Conservation (phyloP, 2,888 invertebrate species). For the Vandiemenella viatica region DNA sequence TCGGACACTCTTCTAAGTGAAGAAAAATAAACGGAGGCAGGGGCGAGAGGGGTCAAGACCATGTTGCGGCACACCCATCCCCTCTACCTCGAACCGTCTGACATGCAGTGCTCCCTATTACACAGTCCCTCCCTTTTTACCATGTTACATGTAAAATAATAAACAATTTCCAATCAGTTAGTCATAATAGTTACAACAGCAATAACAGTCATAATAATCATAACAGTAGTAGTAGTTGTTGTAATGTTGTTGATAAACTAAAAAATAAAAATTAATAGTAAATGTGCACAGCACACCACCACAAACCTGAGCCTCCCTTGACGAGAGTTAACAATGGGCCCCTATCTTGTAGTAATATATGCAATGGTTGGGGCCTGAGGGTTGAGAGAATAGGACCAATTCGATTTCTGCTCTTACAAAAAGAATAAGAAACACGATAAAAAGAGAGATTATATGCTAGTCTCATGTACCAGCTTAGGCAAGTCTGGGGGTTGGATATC, state of each 20-base stretch:
- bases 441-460: slow-evolving; percentile 41
- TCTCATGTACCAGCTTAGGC: slow-evolving; percentile 53
- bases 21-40: slow-evolving; percentile 15
- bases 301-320: slow-evolving; percentile 17
- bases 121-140: slow-evolving; percentile 4
- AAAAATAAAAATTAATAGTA: slow-evolving; percentile 1
- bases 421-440: slow-evolving; percentile 7
- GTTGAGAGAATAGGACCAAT: no score
- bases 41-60: slow-evolving; percentile 11
- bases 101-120: slow-evolving; percentile 17
- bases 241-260: no score
- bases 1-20: slow-evolving; percentile 19
- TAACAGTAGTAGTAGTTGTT: no score
- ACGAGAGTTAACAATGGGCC: no score
- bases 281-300: slow-evolving; percentile 15
- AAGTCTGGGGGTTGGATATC: slow-evolving; percentile 30
- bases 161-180: neutral
- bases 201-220: neutral
- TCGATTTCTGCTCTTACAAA: no score
- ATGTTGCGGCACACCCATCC: slow-evolving; percentile 16
- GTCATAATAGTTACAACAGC: neutral
- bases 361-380: no score
- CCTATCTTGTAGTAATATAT: no score
- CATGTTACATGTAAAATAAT: neutral
- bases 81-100: slow-evolving; percentile 1